A percentile compares a stretch with the other conserved stretches of the same genome.
phyloP scores from a whole-genome alignment of 2,113 vertebrate genomes.

The Phaetusa simplex region DNA sequence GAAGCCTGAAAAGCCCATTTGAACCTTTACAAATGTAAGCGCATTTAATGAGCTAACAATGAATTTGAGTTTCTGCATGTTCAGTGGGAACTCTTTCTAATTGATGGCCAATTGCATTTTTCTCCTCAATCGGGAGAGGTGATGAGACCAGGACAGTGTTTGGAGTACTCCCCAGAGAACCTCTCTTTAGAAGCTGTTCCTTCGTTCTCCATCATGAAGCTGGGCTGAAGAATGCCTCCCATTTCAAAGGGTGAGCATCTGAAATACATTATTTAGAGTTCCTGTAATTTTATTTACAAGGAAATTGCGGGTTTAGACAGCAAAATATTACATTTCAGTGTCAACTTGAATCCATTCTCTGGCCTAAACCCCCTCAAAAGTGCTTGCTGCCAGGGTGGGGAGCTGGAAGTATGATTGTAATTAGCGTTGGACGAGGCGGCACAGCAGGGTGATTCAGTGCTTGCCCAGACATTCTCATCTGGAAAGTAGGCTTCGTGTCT shows the following conservation, averaged over 20 bases:
- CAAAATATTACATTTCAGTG: neutral
- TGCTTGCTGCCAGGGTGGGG: neutral
- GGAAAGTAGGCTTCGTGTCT: neutral
- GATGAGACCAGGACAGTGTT: neutral
- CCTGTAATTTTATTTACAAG: neutral
- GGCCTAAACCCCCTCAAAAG: neutral
- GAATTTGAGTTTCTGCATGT: slow-evolving; percentile 5
- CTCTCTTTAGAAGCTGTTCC: neutral
- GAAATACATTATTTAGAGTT: neutral
- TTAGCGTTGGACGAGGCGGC: neutral
- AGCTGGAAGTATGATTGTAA: neutral
- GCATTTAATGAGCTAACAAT: slow-evolving; percentile 15
- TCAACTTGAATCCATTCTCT: neutral
- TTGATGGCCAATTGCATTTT: neutral
- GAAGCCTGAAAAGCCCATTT: slow-evolving; percentile 34
- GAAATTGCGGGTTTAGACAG: neutral
- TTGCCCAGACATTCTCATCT: neutral
- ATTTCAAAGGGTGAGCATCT: neutral
- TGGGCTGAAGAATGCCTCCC: neutral
- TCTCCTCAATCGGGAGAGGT: neutral
- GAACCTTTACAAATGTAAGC: slow-evolving; percentile 28
- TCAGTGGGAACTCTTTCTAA: slow-evolving; percentile 33
- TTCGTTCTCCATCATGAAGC: neutral
- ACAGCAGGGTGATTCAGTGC: neutral
- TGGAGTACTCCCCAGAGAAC: neutral